Base-by-base conservation (phyloP, 1,140 invertebrate genomes). In the Lordiphosa clarofinis region DNA sequence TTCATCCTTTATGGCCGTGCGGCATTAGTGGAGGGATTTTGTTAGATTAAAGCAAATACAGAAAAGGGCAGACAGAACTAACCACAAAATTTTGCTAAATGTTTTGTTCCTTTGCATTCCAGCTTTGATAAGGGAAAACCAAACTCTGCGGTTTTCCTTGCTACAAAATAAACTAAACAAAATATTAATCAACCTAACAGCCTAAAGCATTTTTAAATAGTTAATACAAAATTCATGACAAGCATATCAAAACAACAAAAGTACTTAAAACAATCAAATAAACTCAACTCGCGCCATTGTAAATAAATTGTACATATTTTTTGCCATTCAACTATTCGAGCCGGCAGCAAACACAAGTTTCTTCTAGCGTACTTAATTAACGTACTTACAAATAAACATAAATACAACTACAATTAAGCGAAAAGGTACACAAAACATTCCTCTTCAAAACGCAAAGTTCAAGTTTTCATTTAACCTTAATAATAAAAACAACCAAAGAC, bases 401-500 rank as follows among this genome's bases (percentile, higher is more conserved):
- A 56, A 44, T 19, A 12, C 4, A 12, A 31, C 55, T 38, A 55
- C 38, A n/a, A 31, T 50, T 57, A 56, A 42, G 49, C 38, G 37
- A 49, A 49, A 48, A 43, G 43, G 49, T 43, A 37, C 59, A 75
- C 68, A 54, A 6, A 70, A 66, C 78, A 84, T 84, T 84, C 78
- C 78, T 82, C 78, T 82, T 64, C n/a, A 69, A 42, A 68, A 10
- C 50, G 52, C 33, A 70, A 73, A 78, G 78, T 84, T 84, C 69
- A 84, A 78, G 64, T 61, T 78, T n/a, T n/a, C n/a, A n/a, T n/a
- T n/a, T n/a, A n/a, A n/a, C n/a, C n/a, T n/a, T n/a, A n/a, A n/a
- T n/a, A n/a, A n/a, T n/a, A n/a, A n/a, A n/a, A n/a, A n/a, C 78
- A 84, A 84, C 78, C 78, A 84, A 84, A 84, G 78, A 84, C 78